Evolutionary conservation across 2,888 invertebrate genomes (phyloP).

Genomic region (Hecatera dysodea): DNA sequence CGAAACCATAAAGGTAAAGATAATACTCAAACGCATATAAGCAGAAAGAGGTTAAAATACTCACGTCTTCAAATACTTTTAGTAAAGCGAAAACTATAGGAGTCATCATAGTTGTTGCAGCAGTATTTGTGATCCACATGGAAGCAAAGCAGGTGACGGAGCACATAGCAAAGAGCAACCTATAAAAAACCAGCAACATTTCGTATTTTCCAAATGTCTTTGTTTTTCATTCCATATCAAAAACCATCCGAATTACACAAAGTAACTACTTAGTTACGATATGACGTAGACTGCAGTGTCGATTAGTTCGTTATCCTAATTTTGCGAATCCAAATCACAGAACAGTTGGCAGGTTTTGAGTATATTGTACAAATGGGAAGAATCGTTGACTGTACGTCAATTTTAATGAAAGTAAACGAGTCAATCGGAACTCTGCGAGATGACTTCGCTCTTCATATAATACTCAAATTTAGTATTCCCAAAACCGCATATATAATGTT

Average conservation of each 20-base stretch:
- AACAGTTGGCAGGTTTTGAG: background rate
- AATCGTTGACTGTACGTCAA: background rate
- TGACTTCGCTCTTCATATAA: background rate
- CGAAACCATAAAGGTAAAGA: background rate
- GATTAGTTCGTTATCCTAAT: background rate
- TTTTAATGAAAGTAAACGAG: too few relatives aligned
- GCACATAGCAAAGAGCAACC: conserved; percentile 95
- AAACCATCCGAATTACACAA: too few relatives aligned
- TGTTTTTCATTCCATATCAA: too few relatives aligned
- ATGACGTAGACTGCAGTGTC: background rate
- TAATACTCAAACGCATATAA: too few relatives aligned
- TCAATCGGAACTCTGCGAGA: background rate
- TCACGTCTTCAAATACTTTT: conserved; percentile 93
- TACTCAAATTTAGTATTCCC: background rate
- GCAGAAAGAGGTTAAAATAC: conserved; percentile 38
- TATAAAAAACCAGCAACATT: conserved; percentile 67
- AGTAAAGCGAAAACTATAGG: conserved; percentile 96
- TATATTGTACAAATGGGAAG: background rate
- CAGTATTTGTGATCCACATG: conserved; percentile 99
- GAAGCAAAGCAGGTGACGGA: conserved; percentile 96
- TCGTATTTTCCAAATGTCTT: too few relatives aligned
- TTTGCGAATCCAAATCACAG: background rate
- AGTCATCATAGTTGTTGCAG: conserved; percentile 97
- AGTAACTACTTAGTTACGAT: too few relatives aligned
- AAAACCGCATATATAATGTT: background rate